These are phyloP conservation scores for Drosophila histrio DNA, from an alignment of 2,888 invertebrate species.

Conservation along the genomic window DNA sequence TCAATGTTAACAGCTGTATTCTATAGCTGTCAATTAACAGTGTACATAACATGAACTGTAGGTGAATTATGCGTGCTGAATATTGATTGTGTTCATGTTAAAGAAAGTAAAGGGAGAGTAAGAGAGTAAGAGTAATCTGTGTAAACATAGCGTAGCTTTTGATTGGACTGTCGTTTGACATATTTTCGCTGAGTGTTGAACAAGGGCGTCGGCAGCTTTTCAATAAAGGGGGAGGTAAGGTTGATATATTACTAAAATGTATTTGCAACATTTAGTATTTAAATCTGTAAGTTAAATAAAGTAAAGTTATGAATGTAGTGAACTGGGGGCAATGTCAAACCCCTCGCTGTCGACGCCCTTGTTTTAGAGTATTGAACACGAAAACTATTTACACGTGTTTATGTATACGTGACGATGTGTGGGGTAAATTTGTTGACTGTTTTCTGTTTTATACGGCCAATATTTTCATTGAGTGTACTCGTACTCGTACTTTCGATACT, in stretches of 20 bases:
- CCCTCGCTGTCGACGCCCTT: no score
- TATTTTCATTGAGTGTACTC: conserved; percentile 38
- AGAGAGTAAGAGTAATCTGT: not conserved
- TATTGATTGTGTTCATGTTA: not conserved
- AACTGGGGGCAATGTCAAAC: no score
- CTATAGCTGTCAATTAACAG: not conserved
- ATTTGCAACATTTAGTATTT: no score
- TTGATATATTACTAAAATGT: no score
- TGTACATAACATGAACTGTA: not conserved
- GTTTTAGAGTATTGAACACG: no score
- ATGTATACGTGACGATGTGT: conserved; percentile 20
- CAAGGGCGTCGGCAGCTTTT: no score
- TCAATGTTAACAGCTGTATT: not conserved
- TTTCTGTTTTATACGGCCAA: conserved; percentile 18
- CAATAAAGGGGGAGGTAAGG: no score
- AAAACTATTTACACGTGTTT: no score
- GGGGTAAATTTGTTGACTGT: conserved; percentile 3
- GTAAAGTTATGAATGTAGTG: no score
- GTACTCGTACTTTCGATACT: conserved; percentile 43
- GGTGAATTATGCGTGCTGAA: conserved; percentile 1
- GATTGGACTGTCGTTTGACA: not conserved
- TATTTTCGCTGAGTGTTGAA: not conserved
- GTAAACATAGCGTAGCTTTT: not conserved
- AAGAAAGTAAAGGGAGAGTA: not conserved
- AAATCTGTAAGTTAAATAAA: no score